phyloP scores from a whole-genome alignment of 2,797 vertebrate species.

The Sebastes paucispinis region DNA sequence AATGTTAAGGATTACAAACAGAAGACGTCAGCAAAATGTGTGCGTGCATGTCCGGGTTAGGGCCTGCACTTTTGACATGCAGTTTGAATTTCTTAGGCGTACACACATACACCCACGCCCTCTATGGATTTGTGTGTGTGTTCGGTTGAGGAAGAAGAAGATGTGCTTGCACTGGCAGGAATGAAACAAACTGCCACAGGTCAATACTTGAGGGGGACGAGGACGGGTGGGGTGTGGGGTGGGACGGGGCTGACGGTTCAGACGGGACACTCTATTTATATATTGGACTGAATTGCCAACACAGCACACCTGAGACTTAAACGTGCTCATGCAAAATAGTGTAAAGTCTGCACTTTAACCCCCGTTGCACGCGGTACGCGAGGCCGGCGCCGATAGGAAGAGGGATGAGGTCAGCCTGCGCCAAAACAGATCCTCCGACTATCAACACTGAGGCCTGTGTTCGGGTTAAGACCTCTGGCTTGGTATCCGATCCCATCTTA shows the following conservation, averaged over 20 bases:
- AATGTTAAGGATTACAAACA: not conserved
- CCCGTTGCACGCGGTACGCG: conserved; percentile 12
- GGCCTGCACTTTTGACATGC: conserved; percentile 9
- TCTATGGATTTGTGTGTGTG: conserved; percentile 24
- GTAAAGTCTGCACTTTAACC: conserved; percentile 69
- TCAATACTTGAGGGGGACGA: conserved; percentile 63
- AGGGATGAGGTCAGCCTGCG: conserved; percentile 26
- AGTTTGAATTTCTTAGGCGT: not conserved
- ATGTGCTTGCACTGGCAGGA: conserved; percentile 72
- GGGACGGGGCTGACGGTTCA: conserved; percentile 47
- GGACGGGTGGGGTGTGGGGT: conserved; percentile 2
- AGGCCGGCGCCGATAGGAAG: conserved; percentile 14
- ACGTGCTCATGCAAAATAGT: conserved; percentile 60
- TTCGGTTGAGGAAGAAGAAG: conserved; percentile 42
- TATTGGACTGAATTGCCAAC: conserved; percentile 57
- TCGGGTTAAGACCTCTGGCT: not conserved
- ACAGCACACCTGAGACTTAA: conserved; percentile 70
- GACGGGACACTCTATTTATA: conserved; percentile 67
- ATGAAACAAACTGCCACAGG: conserved; percentile 69
- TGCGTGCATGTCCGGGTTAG: not conserved
- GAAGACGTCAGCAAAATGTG: not conserved
- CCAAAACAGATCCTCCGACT: not conserved
- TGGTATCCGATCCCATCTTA: not conserved
- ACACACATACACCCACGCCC: not conserved
- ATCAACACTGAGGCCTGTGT: not conserved